Evolutionary conservation across 2,888 invertebrate genomes (phyloP).

Genomic region (Linyphia triangularis): DNA sequence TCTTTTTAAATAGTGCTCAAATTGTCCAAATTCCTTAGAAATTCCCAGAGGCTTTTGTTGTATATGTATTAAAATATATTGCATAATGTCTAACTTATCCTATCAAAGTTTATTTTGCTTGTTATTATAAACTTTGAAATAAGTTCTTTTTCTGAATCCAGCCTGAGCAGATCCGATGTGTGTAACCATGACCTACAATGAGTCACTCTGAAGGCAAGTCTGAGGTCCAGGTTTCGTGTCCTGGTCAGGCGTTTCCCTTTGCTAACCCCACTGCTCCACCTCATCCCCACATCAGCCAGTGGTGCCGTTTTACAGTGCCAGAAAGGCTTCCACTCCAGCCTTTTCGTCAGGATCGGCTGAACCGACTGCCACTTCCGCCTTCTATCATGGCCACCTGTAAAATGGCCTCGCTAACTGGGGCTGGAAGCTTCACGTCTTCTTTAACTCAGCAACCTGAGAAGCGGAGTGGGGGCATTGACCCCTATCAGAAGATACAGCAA

Average conservation of each 20-base stretch:
- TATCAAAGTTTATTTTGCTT: not conserved
- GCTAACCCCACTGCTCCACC: slow-evolving; percentile 50
- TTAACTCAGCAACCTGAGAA: slow-evolving; percentile 4
- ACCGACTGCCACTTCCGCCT: slow-evolving; percentile 61
- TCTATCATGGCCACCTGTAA: slow-evolving; percentile 65
- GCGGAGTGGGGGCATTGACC: slow-evolving; percentile 54
- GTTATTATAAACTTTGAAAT: not conserved
- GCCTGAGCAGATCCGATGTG: not conserved
- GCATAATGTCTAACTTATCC: not conserved
- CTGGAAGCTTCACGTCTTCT: not conserved
- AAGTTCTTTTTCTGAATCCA: not conserved
- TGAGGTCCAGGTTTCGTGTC: slow-evolving; percentile 72
- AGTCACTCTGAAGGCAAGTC: slow-evolving; percentile 72
- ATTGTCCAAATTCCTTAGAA: too few species aligned
- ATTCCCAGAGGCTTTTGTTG: not conserved
- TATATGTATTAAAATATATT: not conserved
- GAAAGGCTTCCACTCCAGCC: slow-evolving; percentile 71
- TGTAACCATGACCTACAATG: slow-evolving; percentile 65
- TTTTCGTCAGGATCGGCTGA: slow-evolving; percentile 67
- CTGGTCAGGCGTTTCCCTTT: slow-evolving; percentile 74
- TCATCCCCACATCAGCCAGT: slow-evolving; percentile 71
- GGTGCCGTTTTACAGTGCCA: slow-evolving; percentile 65
- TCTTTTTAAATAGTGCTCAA: too few species aligned
- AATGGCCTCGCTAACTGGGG: slow-evolving; percentile 11
- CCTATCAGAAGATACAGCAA: slow-evolving; percentile 67